Percentiles rank a stretch among this genome's conserved stretches.
These are phyloP conservation scores for Eudemis profundana DNA, from an alignment of 2,888 invertebrate genomes.

Conservation along the genomic window DNA sequence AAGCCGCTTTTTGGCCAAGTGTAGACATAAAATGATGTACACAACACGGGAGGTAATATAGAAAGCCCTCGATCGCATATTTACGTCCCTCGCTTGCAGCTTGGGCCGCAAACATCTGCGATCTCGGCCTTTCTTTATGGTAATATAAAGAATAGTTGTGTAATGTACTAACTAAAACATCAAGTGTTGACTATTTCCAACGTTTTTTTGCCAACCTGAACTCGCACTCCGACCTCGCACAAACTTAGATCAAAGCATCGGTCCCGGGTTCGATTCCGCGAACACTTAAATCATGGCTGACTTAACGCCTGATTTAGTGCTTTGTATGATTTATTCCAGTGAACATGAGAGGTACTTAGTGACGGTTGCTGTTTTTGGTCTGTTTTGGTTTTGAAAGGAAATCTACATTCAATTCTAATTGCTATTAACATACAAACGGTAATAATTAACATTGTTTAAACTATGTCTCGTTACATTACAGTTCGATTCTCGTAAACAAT, in stretches of 20 bases:
- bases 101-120: no score
- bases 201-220: conserved; percentile 11
- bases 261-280: conserved; percentile 46
- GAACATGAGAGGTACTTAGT: conserved; percentile 37
- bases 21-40: no score
- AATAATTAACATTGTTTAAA: not conserved
- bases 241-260: conserved; percentile 41
- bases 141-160: no score
- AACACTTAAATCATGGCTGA: conserved; percentile 45
- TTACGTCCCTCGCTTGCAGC: no score
- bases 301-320: conserved; percentile 45
- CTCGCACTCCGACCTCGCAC: conserved; percentile 3
- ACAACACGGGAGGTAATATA: no score
- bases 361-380: conserved; percentile 5
- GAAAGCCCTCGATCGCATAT: no score
- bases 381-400: conserved; percentile 3
- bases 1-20: no score
- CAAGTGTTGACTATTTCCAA: not conserved
- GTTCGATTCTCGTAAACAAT: no score
- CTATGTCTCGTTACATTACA: no score
- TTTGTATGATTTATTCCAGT: conserved; percentile 44
- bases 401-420: not conserved
- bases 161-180: no score
- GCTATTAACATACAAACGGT: not conserved
- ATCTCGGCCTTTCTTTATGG: no score